A percentile compares a stretch with the other conserved stretches of the same genome.
Conservation (phyloP, 2,888 invertebrate species). For the Hydriomena furcata region DNA sequence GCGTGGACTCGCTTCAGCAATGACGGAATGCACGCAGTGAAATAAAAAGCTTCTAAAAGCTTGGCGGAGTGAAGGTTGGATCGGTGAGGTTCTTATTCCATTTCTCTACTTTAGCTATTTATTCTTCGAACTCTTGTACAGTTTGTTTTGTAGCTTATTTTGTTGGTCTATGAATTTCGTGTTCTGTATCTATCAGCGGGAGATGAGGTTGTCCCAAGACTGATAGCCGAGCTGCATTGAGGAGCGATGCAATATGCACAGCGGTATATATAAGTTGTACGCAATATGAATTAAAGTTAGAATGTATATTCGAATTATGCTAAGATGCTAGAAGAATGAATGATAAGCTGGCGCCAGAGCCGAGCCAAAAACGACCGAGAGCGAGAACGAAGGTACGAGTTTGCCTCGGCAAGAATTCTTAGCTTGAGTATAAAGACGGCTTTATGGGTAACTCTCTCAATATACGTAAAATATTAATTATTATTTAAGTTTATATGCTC, state of each 20-base stretch:
- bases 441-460: slow-evolving; percentile 15
- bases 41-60: slow-evolving; percentile 6
- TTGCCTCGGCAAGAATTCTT: background rate
- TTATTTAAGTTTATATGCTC: slow-evolving; percentile 9
- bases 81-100: slow-evolving; percentile 25
- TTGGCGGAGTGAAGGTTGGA: slow-evolving; percentile 14
- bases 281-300: slow-evolving; percentile 13
- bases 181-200: slow-evolving; percentile 31
- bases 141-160: slow-evolving; percentile 15
- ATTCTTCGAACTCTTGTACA: slow-evolving; percentile 17
- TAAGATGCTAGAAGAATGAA: slow-evolving; percentile 20
- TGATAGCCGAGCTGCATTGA: slow-evolving; percentile 32
- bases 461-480: slow-evolving; percentile 23
- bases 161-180: slow-evolving; percentile 19
- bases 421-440: background rate
- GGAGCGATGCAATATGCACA: slow-evolving; percentile 25
- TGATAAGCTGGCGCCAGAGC: background rate
- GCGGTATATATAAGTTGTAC: slow-evolving; percentile 2
- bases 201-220: slow-evolving; percentile 40
- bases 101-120: slow-evolving; percentile 22
- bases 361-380: background rate
- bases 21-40: slow-evolving; percentile 2
- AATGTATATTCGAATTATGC: slow-evolving; percentile 24
- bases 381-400: background rate
- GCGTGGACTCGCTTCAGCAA: slow-evolving; percentile 1